Base-by-base conservation (phyloP, 2,113 vertebrate species). In the Ardeotis arabs region DNA sequence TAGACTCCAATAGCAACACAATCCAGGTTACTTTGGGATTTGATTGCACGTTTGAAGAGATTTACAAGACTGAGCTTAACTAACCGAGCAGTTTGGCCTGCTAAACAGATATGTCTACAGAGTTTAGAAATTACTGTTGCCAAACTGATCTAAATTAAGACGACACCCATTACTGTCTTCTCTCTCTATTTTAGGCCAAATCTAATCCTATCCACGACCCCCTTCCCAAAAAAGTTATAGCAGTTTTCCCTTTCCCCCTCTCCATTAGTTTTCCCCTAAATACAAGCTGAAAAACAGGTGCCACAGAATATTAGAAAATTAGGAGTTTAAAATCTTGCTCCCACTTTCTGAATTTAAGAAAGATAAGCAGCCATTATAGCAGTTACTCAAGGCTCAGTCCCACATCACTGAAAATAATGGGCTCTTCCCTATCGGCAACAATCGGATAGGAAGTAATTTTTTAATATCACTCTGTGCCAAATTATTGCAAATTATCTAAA, bases 11-110 rank as follows among this genome's bases (percentile, higher is more conserved):
- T 3, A 95, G 68, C 73, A 82, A 75, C 11, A 7, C 5, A 58
- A 92, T 66, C 17, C 83, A 82, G 53, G 74, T 87, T 94, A 79
- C 80, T 87, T 2, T 68, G 77, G 90, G 86, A 95, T 87, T 93
- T 89, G 60, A 84, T 75, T 94, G 56, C 45, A 88, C 81, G 72
- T 88, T 90, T 60, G 49, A 72, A 79, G 68, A 91, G 73, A 90
- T 96, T 93, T 87, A 92, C 47, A 9, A 20, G 55, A 50, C 62
- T 72, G 35, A 95, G 74, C 31, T 95, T 95, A 94, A 96, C 93
- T 96, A 96, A 91, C 52, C 70, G 64, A 94, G 66, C 69, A 72
- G 69, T 94, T 92, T 95, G 80, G 84, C 77, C 44, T 75, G 14
- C 64, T 75, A 56, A 92, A 60, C 69, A 95, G 89, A 67, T 64